Percentiles rank a stretch among this genome's conserved stretches.
phyloP scores from a whole-genome alignment of 2,888 invertebrate genomes.

The Choreutis nemorana region DNA sequence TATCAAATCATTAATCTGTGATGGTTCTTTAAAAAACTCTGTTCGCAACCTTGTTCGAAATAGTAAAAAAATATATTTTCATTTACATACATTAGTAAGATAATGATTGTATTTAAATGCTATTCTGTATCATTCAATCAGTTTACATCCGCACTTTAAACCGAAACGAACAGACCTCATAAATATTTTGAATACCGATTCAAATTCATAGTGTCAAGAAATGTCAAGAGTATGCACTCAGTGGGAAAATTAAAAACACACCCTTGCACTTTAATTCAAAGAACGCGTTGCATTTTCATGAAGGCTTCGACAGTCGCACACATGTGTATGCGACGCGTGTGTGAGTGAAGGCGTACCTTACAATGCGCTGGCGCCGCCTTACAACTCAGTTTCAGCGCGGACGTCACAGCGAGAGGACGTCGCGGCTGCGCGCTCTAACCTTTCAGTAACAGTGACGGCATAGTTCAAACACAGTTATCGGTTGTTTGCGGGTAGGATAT shows the following conservation, averaged over 20 bases:
- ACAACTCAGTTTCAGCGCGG: constrained; percentile 31
- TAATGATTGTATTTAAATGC: no score
- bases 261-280: no score
- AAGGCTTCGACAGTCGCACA: constrained; percentile 29
- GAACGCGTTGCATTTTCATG: constrained; percentile 48
- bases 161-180: no score
- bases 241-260: background rate
- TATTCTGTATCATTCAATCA: no score
- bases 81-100: no score
- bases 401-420: constrained; percentile 31
- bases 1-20: no score
- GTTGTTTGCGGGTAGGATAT: constrained; percentile 47
- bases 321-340: constrained; percentile 17
- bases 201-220: background rate
- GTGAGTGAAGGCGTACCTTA: constrained; percentile 39
- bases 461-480: constrained; percentile 52
- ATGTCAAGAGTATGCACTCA: background rate
- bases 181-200: background rate
- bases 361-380: constrained; percentile 45
- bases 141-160: no score
- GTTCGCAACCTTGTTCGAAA: no score
- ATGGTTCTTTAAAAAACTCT: no score
- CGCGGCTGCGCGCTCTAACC: constrained; percentile 14
- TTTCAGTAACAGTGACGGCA: constrained; percentile 27
- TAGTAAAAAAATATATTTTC: no score